phyloP scores from a whole-genome alignment of 1,140 invertebrate species.

The Schmidtea mediterranea region DNA sequence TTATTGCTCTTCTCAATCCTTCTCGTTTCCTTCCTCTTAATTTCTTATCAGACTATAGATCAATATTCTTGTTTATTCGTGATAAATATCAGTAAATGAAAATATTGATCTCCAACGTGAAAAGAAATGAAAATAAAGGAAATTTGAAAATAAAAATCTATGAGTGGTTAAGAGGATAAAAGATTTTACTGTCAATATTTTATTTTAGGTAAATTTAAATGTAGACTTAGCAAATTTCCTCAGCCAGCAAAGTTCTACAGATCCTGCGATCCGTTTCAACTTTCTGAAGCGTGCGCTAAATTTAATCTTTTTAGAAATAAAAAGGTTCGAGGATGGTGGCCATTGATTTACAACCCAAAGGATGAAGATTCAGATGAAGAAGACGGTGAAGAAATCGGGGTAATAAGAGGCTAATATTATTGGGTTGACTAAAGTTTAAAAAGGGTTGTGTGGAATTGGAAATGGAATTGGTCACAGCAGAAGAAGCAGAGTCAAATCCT shows the following conservation, averaged over 20 bases:
- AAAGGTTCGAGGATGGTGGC: constrained; percentile 66
- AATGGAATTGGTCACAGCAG: constrained; percentile 25
- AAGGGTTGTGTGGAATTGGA: constrained; percentile 33
- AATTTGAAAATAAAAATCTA: constrained; percentile 59
- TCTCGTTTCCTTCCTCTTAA: too few relatives aligned
- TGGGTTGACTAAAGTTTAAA: too few relatives aligned
- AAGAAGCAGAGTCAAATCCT: constrained; percentile 23
- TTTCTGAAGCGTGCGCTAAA: constrained; percentile 52
- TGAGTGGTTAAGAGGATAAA: constrained; percentile 40
- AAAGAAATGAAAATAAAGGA: constrained; percentile 51
- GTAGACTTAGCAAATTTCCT: constrained; percentile 25
- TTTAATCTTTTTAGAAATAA: constrained; percentile 69
- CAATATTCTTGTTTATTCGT: too few relatives aligned
- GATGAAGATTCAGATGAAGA: neutral
- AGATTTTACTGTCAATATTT: neutral
- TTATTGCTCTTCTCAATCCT: constrained; percentile 20
- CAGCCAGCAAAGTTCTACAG: constrained; percentile 23
- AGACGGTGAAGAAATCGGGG: neutral
- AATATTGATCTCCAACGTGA: constrained; percentile 47
- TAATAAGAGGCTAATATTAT: neutral
- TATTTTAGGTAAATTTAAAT: constrained; percentile 14
- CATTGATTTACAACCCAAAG: constrained; percentile 23
- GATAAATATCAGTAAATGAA: too few relatives aligned
- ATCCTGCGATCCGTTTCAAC: constrained; percentile 40
- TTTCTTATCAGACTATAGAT: too few relatives aligned